Conservation (phyloP, 2,797 vertebrate species). For the Channallabes apus region DNA sequence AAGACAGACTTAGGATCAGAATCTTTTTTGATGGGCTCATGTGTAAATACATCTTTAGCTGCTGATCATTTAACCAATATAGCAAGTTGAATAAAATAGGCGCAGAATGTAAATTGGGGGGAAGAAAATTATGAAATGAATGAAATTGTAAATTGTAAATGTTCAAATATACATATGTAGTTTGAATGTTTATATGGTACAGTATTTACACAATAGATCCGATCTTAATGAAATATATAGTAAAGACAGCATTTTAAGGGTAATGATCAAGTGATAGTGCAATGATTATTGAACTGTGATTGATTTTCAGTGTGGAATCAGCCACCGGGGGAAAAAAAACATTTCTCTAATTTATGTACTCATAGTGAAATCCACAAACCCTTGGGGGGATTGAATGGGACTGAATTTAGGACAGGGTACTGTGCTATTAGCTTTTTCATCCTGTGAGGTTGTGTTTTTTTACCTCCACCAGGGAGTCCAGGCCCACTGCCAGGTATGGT, state of each 20-base stretch:
- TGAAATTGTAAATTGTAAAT: too few species aligned
- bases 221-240: too few species aligned
- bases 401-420: neutral
- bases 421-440: neutral
- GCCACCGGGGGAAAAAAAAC: too few species aligned
- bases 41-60: neutral
- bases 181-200: too few species aligned
- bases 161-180: too few species aligned
- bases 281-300: too few species aligned
- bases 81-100: neutral
- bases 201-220: too few species aligned
- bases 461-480: constrained; percentile 52
- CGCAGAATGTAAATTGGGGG: neutral
- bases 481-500: constrained; percentile 65
- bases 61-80: neutral
- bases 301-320: too few species aligned
- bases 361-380: neutral
- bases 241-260: too few species aligned
- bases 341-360: neutral
- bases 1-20: neutral
- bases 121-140: too few species aligned
- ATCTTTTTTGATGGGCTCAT: neutral
- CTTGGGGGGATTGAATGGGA: neutral
- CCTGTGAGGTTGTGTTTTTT: constrained; percentile 11
- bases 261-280: too few species aligned